Evolutionary conservation across 2,888 invertebrate genomes (phyloP).

Genomic region (Criorhina ranunculi): DNA sequence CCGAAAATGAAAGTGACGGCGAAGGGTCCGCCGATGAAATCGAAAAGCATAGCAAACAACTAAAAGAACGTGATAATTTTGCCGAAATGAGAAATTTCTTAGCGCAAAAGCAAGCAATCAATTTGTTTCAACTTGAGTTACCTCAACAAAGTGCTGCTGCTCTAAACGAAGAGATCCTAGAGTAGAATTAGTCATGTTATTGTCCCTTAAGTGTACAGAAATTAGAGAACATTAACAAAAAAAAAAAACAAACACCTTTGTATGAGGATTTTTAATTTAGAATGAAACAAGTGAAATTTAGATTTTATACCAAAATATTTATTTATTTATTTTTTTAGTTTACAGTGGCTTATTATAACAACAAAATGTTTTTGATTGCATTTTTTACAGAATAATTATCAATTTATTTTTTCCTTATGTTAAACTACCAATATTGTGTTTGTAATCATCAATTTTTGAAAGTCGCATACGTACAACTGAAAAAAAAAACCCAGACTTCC

Average conservation of each 20-base stretch:
- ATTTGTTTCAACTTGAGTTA: constrained; percentile 79
- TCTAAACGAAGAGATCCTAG: constrained; percentile 59
- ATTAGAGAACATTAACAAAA: constrained; percentile 17
- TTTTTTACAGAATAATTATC: too few species aligned
- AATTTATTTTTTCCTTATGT: too few species aligned
- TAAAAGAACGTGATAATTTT: constrained; percentile 82
- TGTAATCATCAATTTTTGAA: too few species aligned
- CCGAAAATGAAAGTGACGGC: constrained; percentile 72
- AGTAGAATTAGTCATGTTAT: constrained; percentile 43
- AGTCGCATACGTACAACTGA: too few species aligned
- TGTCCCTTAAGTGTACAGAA: constrained; percentile 18
- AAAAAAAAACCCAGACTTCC: too few species aligned
- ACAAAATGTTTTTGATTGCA: too few species aligned
- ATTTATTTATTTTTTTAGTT: neutral
- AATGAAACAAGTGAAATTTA: neutral
- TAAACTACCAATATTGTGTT: too few species aligned
- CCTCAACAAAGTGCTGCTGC: constrained; percentile 41
- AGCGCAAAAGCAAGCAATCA: constrained; percentile 83
- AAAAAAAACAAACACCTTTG: too few species aligned
- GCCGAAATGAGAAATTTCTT: constrained; percentile 84
- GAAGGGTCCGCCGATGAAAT: constrained; percentile 81
- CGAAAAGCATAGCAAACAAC: constrained; percentile 79
- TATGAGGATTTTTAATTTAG: neutral
- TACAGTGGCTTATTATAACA: constrained; percentile 1
- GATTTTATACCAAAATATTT: neutral